Evolutionary conservation across 2,888 invertebrate species (phyloP), one percentile per base, ranked within the genome.

Genomic region (Aplocera efformata): DNA sequence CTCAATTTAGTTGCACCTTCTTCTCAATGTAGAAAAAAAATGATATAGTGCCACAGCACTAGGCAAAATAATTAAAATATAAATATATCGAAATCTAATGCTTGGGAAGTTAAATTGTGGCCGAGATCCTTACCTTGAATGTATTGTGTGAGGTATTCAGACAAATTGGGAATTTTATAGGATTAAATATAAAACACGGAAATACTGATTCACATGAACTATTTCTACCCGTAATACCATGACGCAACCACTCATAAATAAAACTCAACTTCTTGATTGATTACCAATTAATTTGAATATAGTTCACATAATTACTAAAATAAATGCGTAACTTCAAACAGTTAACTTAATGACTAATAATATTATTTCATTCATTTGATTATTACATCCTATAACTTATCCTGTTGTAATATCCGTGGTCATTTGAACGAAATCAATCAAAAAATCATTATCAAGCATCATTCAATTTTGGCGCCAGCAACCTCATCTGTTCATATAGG

Each of bases 381-480:
- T 8, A 23, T 10, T 10, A 42, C 27, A 51, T 48, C 45, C 51
- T 51, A 7, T 13, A 35, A 11, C 42, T 35, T 35, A 38, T 48
- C 50, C 48, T 48, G 40, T 32, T 45, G 21, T 24, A 26, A 17
- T 34, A 36, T 40, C 29, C 21, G 29, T 22, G 9, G 10, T 25
- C 10, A 10, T 7, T 22, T 17, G 13, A 17, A 24, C 10, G 20
- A 42, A 39, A 36, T 1, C 7, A 27, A 39, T 39, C 20, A 39
- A 32, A 35, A 29, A n/a, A 24, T 8, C 26, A 33, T 45, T 32
- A 44, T 27, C 9, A 25, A 29, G 29, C 32, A 32, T 33, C 29
- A 29, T 21, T 28, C 5, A 10, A 11, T 32, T 26, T 27, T 21
- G 32, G 34, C 34, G 34, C 31, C 36, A n/a, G 28, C 25, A 8